Percentiles rank a stretch among this genome's conserved stretches.
Conservation (phyloP, 1,140 invertebrate species). For the Drosophila quadrilineata region DNA sequence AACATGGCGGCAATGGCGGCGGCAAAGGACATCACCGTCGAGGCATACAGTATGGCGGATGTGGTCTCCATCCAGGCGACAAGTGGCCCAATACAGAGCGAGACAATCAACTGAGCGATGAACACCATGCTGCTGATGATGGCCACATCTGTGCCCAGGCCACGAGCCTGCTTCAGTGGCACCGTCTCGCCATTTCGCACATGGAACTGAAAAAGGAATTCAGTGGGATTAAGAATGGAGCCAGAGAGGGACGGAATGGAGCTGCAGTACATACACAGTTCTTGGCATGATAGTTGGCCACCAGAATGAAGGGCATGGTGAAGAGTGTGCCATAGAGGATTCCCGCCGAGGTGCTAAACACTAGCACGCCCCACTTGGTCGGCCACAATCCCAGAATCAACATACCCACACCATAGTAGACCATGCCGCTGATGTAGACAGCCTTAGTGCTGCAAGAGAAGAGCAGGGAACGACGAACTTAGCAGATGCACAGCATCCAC, state of each 20-base stretch:
- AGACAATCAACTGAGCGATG: conserved; percentile 89
- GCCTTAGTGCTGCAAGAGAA: conserved; percentile 83
- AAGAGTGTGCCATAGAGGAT: conserved; percentile 93
- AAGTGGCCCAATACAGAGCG: conserved; percentile 87
- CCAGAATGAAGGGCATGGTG: conserved; percentile 92
- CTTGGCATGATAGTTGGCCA: conserved; percentile 90
- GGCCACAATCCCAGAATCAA: conserved; percentile 86
- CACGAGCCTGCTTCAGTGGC: conserved; percentile 83
- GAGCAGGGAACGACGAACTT: neutral
- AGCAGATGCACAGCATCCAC: neutral
- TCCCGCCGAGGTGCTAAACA: conserved; percentile 89
- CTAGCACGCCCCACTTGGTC: conserved; percentile 86
- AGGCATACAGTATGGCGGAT: conserved; percentile 86
- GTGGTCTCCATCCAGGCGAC: conserved; percentile 87
- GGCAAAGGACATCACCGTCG: conserved; percentile 86
- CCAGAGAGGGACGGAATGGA: neutral
- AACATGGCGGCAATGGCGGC: conserved; percentile 87
- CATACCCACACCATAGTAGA: conserved; percentile 90
- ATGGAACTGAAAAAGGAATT: conserved; percentile 81
- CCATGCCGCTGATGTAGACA: conserved; percentile 89
- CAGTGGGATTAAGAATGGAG: neutral
- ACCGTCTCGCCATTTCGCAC: conserved; percentile 82
- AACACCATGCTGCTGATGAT: conserved; percentile 92
- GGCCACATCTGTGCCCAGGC: conserved; percentile 92
- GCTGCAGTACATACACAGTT: conserved; percentile 84